Evolutionary conservation across 2,888 invertebrate genomes (phyloP).

Genomic region (Dyspetes luteomarginatus): DNA sequence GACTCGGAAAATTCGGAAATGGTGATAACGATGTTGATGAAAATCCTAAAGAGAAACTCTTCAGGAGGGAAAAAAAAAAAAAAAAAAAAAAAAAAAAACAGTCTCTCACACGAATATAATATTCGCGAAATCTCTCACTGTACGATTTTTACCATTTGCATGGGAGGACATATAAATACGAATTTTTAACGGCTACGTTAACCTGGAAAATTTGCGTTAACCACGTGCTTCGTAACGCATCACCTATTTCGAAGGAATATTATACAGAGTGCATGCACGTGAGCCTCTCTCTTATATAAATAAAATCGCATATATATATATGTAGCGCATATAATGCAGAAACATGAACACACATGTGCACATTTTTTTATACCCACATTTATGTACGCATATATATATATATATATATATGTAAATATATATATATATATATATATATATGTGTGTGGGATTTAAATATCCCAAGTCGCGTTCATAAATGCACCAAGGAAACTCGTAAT

Average conservation of each 20-base stretch:
- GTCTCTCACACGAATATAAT: conserved; percentile 44
- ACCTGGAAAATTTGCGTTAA: conserved; percentile 55
- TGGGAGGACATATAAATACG: neutral
- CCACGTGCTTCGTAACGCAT: conserved; percentile 51
- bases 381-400: too few species aligned
- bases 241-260: conserved; percentile 44
- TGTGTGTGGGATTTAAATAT: conserved; percentile 52
- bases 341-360: neutral
- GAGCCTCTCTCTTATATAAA: conserved; percentile 23
- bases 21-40: neutral
- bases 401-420: neutral
- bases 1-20: neutral
- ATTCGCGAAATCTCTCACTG: conserved; percentile 54
- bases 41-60: neutral
- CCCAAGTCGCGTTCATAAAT: conserved; percentile 50
- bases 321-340: conserved; percentile 18
- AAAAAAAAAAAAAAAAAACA: neutral
- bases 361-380: neutral
- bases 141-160: conserved; percentile 4
- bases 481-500: conserved; percentile 56
- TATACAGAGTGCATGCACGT: conserved; percentile 35
- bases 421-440: neutral
- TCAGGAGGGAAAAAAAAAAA: neutral
- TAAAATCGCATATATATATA: conserved; percentile 45
- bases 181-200: conserved; percentile 55